Percentiles rank a stretch among this genome's conserved stretches.
Conservation (phyloP, 2,113 vertebrate species). For the Pituophis catenifer region DNA sequence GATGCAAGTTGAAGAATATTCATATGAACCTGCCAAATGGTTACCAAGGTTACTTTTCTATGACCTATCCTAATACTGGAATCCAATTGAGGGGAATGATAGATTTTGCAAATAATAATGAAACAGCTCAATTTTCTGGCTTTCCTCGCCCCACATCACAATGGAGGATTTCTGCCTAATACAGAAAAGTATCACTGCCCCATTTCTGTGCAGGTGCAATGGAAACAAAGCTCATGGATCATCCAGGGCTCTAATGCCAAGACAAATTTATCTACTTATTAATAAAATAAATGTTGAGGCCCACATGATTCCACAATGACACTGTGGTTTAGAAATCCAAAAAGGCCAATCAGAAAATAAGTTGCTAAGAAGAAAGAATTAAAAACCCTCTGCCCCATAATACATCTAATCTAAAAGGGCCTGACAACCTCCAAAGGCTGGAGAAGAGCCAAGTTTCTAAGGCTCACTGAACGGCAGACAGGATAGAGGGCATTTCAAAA, state of each 20-base stretch:
- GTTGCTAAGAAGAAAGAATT: background rate
- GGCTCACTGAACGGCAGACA: background rate
- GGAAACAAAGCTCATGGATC: background rate
- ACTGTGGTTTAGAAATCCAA: background rate
- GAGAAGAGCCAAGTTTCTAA: background rate
- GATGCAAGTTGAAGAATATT: background rate
- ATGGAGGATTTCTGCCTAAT: background rate
- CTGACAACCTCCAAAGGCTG: background rate
- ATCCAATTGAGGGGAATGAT: background rate
- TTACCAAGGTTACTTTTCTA: background rate
- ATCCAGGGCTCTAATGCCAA: background rate
- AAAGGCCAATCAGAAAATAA: background rate
- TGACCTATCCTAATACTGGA: background rate
- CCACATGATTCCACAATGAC: background rate
- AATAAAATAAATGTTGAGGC: background rate
- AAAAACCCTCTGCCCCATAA: background rate
- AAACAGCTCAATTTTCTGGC: background rate
- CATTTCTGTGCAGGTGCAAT: background rate
- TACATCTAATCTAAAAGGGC: background rate
- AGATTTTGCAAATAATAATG: background rate
- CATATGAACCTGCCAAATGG: background rate
- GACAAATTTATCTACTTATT: background rate
- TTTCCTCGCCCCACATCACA: background rate
- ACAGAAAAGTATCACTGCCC: background rate
- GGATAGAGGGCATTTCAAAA: background rate